Evolutionary conservation across 2,888 invertebrate species (phyloP).

Genomic region (Peribatodes rhomboidaria): DNA sequence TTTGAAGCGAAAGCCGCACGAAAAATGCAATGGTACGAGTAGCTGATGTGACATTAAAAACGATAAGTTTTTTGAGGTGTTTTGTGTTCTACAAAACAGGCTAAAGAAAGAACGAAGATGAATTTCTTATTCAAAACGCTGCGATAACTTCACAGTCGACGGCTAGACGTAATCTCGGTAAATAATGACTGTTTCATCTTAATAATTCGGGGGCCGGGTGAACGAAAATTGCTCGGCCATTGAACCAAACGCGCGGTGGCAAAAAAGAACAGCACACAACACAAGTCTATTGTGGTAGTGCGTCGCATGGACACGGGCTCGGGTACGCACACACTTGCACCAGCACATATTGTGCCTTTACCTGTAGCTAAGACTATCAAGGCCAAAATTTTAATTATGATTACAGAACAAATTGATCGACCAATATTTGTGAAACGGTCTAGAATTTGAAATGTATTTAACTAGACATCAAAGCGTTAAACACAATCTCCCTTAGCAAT

Average conservation of each 20-base stretch:
- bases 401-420: slow-evolving; percentile 24
- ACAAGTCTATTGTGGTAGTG: slow-evolving; percentile 70
- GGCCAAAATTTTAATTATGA: slow-evolving; percentile 26
- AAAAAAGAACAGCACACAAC: slow-evolving; percentile 61
- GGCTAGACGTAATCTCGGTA: slow-evolving; percentile 38
- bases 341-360: slow-evolving; percentile 44
- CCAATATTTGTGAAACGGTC: slow-evolving; percentile 23
- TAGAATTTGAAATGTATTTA: slow-evolving; percentile 3
- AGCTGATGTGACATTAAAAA: neutral
- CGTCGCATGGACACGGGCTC: slow-evolving; percentile 61
- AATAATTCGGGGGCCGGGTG: slow-evolving; percentile 65
- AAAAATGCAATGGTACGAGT: neutral
- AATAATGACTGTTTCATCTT: slow-evolving; percentile 53
- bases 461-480: neutral
- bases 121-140: slow-evolving; percentile 3
- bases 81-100: neutral
- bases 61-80: neutral
- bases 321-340: slow-evolving; percentile 50
- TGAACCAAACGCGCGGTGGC: slow-evolving; percentile 63
- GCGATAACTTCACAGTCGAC: slow-evolving; percentile 1
- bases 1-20: no score
- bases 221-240: slow-evolving; percentile 73
- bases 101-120: neutral
- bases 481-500: no score
- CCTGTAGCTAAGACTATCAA: slow-evolving; percentile 16